A percentile compares a stretch with the other conserved stretches of the same genome.
These are phyloP conservation scores for Pogonomyrmex barbatus DNA, from an alignment of 1,140 invertebrate genomes.

Conservation along the genomic window DNA sequence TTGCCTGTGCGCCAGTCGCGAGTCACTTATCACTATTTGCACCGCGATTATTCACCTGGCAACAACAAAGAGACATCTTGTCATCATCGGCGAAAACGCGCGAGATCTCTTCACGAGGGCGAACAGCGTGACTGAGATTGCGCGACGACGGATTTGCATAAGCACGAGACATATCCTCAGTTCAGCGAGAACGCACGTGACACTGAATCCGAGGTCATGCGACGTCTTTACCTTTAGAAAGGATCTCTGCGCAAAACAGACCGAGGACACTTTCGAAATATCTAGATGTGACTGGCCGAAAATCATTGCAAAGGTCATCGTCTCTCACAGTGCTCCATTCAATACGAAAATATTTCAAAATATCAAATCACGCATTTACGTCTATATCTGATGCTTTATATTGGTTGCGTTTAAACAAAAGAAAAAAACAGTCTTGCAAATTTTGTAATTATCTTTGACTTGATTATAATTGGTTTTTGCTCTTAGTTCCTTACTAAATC, in stretches of 20 bases:
- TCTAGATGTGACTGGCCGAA: background rate
- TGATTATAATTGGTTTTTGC: no score
- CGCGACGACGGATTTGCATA: slow-evolving; percentile 30
- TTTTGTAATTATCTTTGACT: no score
- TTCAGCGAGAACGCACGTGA: slow-evolving; percentile 57
- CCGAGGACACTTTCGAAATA: slow-evolving; percentile 20
- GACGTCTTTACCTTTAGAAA: slow-evolving; percentile 53
- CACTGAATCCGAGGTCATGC: slow-evolving; percentile 59
- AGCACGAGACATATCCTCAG: slow-evolving; percentile 16
- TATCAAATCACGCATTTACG: background rate
- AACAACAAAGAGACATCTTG: slow-evolving; percentile 48
- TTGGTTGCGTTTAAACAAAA: background rate
- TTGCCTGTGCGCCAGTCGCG: slow-evolving; percentile 12
- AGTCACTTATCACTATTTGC: slow-evolving; percentile 56
- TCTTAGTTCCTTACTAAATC: no score
- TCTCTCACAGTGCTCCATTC: background rate
- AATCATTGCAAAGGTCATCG: background rate
- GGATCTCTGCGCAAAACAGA: slow-evolving; percentile 31
- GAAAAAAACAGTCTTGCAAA: no score
- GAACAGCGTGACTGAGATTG: background rate
- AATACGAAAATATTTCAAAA: background rate
- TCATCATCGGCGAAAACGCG: slow-evolving; percentile 74
- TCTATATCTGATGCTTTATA: background rate
- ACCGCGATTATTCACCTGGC: slow-evolving; percentile 53
- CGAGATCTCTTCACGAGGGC: background rate